A percentile compares a stretch with the other conserved stretches of the same genome.
Evolutionary conservation across 2,113 vertebrate genomes (phyloP).

Genomic region (Sinocyclocheilus anophthalmus): DNA sequence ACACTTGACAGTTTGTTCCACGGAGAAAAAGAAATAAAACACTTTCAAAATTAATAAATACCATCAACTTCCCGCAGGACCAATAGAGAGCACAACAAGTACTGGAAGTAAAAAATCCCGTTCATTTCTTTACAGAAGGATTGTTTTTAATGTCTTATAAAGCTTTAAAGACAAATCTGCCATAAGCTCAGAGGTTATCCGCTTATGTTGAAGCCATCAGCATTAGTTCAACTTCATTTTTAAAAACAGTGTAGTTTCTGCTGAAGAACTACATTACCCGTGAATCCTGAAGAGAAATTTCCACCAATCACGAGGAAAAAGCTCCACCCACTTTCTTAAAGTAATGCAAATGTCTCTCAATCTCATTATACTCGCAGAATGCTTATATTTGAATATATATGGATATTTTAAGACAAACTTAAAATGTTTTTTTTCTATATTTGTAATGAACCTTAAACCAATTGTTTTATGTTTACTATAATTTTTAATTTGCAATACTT

Average conservation of each 20-base stretch:
- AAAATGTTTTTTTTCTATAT: not conserved
- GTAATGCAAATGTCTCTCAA: not conserved
- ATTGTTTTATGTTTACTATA: not conserved
- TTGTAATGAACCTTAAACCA: not conserved
- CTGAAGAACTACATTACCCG: not conserved
- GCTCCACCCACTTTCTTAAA: not conserved
- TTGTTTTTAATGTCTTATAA: not conserved
- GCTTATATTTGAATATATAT: not conserved
- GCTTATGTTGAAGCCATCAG: not conserved
- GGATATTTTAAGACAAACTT: not conserved
- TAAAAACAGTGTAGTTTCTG: not conserved
- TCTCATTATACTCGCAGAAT: not conserved
- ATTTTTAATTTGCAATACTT: not conserved
- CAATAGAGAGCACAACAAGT: not conserved
- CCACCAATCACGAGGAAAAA: not conserved
- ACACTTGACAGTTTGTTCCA: conserved; percentile 12
- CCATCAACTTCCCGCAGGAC: not conserved
- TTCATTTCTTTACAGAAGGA: not conserved
- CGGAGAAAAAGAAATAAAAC: not conserved
- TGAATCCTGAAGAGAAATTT: not conserved
- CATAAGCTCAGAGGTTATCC: not conserved
- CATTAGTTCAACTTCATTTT: not conserved
- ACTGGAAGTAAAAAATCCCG: not conserved
- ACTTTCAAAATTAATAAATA: conserved; percentile 4
- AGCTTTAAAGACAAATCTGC: not conserved